These are phyloP conservation scores for Polydrusus pterygomalis DNA, from an alignment of 2,888 invertebrate genomes.

Conservation along the genomic window DNA sequence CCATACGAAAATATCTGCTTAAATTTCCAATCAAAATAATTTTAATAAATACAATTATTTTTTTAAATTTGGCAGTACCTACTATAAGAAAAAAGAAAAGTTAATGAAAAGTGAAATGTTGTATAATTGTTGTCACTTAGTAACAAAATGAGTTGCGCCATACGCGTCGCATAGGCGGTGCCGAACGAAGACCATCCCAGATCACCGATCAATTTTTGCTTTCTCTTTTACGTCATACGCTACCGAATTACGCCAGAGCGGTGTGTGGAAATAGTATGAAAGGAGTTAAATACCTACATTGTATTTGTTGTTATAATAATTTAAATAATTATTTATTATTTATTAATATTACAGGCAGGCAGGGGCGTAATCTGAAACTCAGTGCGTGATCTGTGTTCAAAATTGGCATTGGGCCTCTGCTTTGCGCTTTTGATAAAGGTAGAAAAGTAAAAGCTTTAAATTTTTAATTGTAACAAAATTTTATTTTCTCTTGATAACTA, in stretches of 20 bases:
- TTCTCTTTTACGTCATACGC: slow-evolving; percentile 41
- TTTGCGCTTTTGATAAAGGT: too few species aligned
- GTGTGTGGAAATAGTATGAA: slow-evolving; percentile 24
- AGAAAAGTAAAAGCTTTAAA: too few species aligned
- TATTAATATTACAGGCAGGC: too few species aligned
- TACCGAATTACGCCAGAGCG: slow-evolving; percentile 37
- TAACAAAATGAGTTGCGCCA: slow-evolving; percentile 39
- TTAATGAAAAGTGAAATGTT: slow-evolving; percentile 40
- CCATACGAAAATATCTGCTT: too few species aligned
- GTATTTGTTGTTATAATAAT: not conserved
- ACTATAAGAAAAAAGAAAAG: not conserved
- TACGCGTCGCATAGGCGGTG: slow-evolving; percentile 35
- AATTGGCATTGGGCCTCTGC: too few species aligned
- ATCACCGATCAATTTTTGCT: slow-evolving; percentile 40
- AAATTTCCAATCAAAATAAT: not conserved
- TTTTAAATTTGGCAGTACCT: not conserved
- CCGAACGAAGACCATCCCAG: slow-evolving; percentile 38
- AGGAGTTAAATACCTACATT: not conserved
- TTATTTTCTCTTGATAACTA: too few species aligned
- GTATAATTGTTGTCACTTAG: slow-evolving; percentile 45
- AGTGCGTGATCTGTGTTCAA: too few species aligned
- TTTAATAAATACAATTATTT: not conserved
- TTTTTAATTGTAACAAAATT: too few species aligned
- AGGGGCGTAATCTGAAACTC: too few species aligned
- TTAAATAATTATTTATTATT: too few species aligned